phyloP scores from a whole-genome alignment of 2,113 vertebrate species.

The Lasiurus cinereus region DNA sequence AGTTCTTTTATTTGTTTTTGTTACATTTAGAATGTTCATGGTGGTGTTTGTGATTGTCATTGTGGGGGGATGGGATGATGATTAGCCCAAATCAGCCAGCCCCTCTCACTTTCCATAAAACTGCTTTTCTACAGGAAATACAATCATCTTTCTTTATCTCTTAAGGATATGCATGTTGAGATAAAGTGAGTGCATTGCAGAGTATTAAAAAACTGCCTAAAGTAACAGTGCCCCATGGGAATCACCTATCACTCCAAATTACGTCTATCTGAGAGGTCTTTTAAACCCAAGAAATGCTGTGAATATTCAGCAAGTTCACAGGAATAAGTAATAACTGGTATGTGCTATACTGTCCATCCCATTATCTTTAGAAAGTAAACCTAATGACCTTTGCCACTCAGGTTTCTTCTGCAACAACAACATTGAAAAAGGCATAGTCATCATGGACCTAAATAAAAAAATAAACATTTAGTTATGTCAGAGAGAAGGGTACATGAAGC shows the following conservation, averaged over 20 bases:
- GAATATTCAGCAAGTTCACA: neutral
- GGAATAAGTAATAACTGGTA: neutral
- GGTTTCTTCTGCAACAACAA: neutral
- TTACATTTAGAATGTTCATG: conserved; percentile 39
- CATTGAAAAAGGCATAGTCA: neutral
- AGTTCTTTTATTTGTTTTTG: conserved; percentile 66
- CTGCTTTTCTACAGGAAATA: neutral
- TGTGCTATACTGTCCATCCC: neutral
- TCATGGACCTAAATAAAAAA: neutral
- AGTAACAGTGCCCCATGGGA: neutral
- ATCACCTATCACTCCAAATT: neutral
- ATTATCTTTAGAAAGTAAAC: conserved; percentile 7
- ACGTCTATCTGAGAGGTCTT: neutral
- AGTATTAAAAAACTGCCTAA: neutral
- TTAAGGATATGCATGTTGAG: neutral
- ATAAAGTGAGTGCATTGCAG: neutral
- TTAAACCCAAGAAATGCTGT: neutral
- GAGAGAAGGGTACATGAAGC: neutral
- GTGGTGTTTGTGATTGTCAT: neutral
- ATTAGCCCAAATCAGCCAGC: neutral
- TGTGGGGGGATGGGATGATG: neutral
- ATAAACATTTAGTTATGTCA: neutral
- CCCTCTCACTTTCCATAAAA: neutral
- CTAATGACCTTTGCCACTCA: neutral
- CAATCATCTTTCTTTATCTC: neutral